These are phyloP conservation scores for Umimayanthus chanpuru DNA, from an alignment of 92 coral and sea anemone species.

Conservation along the genomic window DNA sequence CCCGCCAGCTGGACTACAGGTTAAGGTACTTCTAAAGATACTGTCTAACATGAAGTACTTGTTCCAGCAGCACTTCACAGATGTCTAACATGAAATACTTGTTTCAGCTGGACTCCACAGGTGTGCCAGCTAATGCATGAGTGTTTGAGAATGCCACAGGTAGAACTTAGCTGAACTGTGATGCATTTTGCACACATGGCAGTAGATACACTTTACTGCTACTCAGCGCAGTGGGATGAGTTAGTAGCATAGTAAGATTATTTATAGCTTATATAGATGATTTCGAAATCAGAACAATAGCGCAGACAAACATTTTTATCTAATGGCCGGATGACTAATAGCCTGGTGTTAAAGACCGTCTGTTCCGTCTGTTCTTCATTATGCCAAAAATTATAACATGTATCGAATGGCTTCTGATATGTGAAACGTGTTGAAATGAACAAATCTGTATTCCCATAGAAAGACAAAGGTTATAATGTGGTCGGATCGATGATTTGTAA, in stretches of 20 bases:
- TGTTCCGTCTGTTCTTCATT: no score
- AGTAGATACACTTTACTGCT: not conserved
- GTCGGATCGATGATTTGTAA: no score
- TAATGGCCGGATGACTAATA: no score
- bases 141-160: not conserved
- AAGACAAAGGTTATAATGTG: no score
- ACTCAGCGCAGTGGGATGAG: not conserved
- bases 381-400: no score
- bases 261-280: not conserved
- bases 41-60: not conserved
- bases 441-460: no score
- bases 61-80: not conserved
- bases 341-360: no score
- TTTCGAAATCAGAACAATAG: not conserved
- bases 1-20: constrained; percentile 84
- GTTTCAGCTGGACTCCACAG: constrained; percentile 6
- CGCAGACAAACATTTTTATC: no score
- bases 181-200: not conserved
- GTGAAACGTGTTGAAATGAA: no score
- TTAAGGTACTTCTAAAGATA: constrained; percentile 68
- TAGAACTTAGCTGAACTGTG: not conserved
- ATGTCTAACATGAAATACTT: not conserved
- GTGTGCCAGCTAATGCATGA: not conserved
- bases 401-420: no score
- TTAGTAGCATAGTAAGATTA: not conserved